Base-by-base conservation (phyloP, 2,113 vertebrate species). In the Corapipo altera region DNA sequence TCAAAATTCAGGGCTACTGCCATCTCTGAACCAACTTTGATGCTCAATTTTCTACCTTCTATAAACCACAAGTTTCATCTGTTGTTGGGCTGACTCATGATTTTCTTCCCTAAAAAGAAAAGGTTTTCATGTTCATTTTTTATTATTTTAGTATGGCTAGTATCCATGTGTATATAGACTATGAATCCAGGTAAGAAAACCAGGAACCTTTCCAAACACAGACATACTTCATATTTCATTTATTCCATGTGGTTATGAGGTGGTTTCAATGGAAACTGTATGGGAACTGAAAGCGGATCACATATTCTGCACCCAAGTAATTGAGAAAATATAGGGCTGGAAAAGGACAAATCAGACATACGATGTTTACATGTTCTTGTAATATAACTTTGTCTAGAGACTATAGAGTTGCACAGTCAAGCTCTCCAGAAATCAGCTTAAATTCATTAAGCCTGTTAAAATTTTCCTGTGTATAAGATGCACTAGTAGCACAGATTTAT, bases 371-470 rank as follows among this genome's bases (percentile, higher is more conserved):
- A 12, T 85, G 75, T 58, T 67, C 72, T 59, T 48, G 11, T 67
- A 89, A 66, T 18, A 51, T 1, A 83, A 55, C 88, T 85, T 69
- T 30, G 74, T 39, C 78, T 35, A 48, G 57, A 76, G 54, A 54
- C 48, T 72, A 65, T 61, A 73, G 64, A 67, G 55, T 83, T 94
- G 91, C 85, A 79, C 46, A 62, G 62, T 28, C 33, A 44, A 21
- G 17, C 21, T 96, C 71, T 88, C 85, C 51, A 67, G 62, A 87
- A 64, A 33, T 27, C 87, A 85, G n/a, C 87, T 91, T 85, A 87
- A 94, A 95, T 81, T 85, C 73, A 81, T 92, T 89, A 91, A 79
- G 74, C 70, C 84, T 58, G 48, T 87, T 94, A 89, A 51, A 92
- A 44, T 17, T 64, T 86, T 1, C 33, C 33, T 67, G 88, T 46